A percentile compares a stretch with the other conserved stretches of the same genome.
These are phyloP conservation scores for Protobothrops flavoviridis DNA, from an alignment of 2,113 vertebrate species.

Conservation along the genomic window DNA sequence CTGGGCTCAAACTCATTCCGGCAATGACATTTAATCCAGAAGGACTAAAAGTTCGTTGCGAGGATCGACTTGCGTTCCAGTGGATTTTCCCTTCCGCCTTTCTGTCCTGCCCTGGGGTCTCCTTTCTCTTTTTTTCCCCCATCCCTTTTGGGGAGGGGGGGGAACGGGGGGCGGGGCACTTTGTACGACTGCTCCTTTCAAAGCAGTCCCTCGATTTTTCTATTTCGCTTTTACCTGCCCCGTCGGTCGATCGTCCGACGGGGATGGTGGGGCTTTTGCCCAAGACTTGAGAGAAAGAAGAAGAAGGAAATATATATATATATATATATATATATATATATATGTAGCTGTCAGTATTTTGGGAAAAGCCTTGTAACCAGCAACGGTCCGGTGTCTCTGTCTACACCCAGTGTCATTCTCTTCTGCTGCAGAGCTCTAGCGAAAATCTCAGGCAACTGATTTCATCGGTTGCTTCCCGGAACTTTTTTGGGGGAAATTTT, in stretches of 20 bases:
- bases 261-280: no score
- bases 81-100: slow-evolving; percentile 62
- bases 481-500: slow-evolving; percentile 26
- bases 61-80: slow-evolving; percentile 51
- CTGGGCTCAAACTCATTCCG: slow-evolving; percentile 48
- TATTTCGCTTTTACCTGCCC: slow-evolving; percentile 61
- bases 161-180: slow-evolving; percentile 42
- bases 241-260: slow-evolving; percentile 46
- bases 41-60: slow-evolving; percentile 5
- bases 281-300: no score
- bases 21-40: slow-evolving; percentile 32
- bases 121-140: not conserved
- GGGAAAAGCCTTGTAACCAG: slow-evolving; percentile 58
- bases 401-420: slow-evolving; percentile 52
- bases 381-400: slow-evolving; percentile 45
- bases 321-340: no score
- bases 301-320: no score
- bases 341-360: slow-evolving; percentile 54
- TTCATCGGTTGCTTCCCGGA: slow-evolving; percentile 60
- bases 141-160: slow-evolving; percentile 1
- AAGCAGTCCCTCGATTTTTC: slow-evolving; percentile 70
- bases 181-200: slow-evolving; percentile 70
- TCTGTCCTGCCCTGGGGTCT: slow-evolving; percentile 59
- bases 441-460: slow-evolving; percentile 45
- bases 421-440: slow-evolving; percentile 54